A percentile compares a stretch with the other conserved stretches of the same genome.
Conservation (phyloP, 2,888 invertebrate genomes). For the Thumatha senex region DNA sequence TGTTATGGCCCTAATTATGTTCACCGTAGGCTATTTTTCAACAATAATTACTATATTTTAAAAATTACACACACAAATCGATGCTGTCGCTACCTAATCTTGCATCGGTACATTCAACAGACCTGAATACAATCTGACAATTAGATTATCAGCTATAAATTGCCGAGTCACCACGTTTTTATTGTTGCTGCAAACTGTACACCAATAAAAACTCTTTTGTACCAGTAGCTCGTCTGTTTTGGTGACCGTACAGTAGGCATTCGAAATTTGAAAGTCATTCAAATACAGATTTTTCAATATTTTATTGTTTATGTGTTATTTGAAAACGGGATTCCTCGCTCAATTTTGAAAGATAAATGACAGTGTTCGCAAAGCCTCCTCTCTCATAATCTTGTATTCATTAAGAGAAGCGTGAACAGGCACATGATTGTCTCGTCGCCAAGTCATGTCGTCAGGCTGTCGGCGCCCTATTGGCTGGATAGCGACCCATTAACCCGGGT, state of each 20-base stretch:
- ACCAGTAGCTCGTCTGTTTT: slow-evolving; percentile 51
- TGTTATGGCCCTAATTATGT: not conserved
- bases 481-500: too few species aligned
- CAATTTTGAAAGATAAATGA: too few species aligned
- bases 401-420: too few species aligned
- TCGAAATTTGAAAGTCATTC: slow-evolving; percentile 41
- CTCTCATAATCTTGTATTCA: too few species aligned
- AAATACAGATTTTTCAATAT: slow-evolving; percentile 28
- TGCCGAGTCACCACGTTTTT: slow-evolving; percentile 60
- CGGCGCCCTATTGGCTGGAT: too few species aligned
- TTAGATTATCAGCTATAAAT: slow-evolving; percentile 65
- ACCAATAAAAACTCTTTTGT: slow-evolving; percentile 51
- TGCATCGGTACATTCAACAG: slow-evolving; percentile 58
- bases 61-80: slow-evolving; percentile 12
- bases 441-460: too few species aligned
- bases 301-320: not conserved
- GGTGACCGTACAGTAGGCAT: slow-evolving; percentile 47
- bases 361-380: too few species aligned
- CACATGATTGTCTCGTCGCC: too few species aligned
- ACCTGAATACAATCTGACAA: slow-evolving; percentile 72
- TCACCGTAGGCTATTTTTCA: slow-evolving; percentile 4
- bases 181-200: slow-evolving; percentile 55
- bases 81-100: slow-evolving; percentile 49
- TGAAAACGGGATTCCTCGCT: not conserved
- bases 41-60: not conserved